Evolutionary conservation across 2,888 invertebrate species (phyloP).

Genomic region (Lissocephala sabroskyi): DNA sequence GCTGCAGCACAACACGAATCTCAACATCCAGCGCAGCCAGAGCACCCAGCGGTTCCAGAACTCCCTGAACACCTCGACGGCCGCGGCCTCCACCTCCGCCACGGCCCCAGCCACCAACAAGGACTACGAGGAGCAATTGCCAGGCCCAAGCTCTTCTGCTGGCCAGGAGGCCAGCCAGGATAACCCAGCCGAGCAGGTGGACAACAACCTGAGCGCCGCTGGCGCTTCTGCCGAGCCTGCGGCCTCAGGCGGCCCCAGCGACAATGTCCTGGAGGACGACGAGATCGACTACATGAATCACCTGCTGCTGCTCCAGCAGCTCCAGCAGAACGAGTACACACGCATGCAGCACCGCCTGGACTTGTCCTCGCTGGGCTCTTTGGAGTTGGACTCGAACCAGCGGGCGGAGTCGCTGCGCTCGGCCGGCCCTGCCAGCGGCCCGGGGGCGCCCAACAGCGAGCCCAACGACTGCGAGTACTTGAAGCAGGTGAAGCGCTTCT

Average conservation of each 20-base stretch:
- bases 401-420: conserved; percentile 65
- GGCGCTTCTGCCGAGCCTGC: conserved; percentile 33
- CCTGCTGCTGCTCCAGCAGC: conserved; percentile 55
- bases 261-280: conserved; percentile 49
- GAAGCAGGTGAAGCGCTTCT: conserved; percentile 70
- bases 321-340: conserved; percentile 60
- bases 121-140: conserved; percentile 51
- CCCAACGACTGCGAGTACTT: conserved; percentile 72
- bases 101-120: conserved; percentile 52
- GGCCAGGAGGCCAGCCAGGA: conserved; percentile 8
- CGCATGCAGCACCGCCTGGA: conserved; percentile 53
- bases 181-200: conserved; percentile 19
- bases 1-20: conserved; percentile 72
- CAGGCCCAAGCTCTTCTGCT: too few relatives aligned
- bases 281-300: conserved; percentile 54
- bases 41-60: conserved; percentile 71
- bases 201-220: conserved; percentile 33
- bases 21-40: conserved; percentile 72
- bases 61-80: conserved; percentile 49
- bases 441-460: conserved; percentile 56
- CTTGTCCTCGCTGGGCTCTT: conserved; percentile 39
- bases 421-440: conserved; percentile 49
- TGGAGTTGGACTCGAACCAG: conserved; percentile 42
- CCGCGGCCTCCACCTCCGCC: conserved; percentile 14
- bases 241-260: conserved; percentile 29